Evolutionary conservation across 2,113 vertebrate species (phyloP).

Genomic region (Crocuta crocuta): DNA sequence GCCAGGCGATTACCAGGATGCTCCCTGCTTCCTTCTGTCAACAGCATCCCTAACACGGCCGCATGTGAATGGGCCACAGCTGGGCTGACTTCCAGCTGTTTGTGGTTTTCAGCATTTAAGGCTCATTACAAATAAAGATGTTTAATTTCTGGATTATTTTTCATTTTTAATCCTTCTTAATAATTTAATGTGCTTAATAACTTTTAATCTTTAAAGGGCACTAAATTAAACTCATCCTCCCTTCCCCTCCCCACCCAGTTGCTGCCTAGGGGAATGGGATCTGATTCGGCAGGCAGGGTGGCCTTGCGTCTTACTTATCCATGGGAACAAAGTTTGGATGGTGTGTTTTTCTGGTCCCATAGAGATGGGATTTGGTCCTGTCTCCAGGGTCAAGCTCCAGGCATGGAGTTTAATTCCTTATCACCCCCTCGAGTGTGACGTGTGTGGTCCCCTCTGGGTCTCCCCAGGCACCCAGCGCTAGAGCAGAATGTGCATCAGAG

Average conservation of each 20-base stretch:
- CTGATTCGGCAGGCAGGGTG: rapidly evolving
- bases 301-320: not conserved
- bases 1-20: not conserved
- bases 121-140: not conserved
- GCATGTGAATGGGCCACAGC: not conserved
- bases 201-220: slow-evolving; percentile 38
- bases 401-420: not conserved
- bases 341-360: not conserved
- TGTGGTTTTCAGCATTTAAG: not conserved
- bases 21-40: not conserved
- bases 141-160: slow-evolving; percentile 42
- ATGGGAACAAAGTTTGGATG: not conserved
- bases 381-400: slow-evolving; percentile 39
- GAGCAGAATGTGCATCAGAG: not conserved
- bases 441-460: not conserved
- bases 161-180: slow-evolving; percentile 52
- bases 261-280: not conserved
- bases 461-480: rapidly evolving
- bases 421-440: rapidly evolving
- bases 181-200: not conserved
- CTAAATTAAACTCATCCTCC: not conserved
- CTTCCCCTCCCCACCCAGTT: rapidly evolving
- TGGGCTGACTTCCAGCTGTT: not conserved
- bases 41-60: not conserved
- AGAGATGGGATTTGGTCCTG: not conserved